Conservation (phyloP, 2,888 invertebrate species). For the Periphyllus acericola region DNA sequence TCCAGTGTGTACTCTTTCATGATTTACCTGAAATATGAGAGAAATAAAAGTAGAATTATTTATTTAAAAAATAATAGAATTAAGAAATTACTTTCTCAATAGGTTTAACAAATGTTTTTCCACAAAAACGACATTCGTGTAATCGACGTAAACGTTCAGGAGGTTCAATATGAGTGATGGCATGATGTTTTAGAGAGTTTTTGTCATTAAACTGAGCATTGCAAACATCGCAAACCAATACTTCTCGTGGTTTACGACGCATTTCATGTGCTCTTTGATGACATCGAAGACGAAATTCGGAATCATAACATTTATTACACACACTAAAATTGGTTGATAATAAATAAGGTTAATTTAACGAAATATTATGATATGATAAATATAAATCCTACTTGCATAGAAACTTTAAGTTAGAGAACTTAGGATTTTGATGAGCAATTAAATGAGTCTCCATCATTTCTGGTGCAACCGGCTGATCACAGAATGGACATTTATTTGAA, state of each 20-base stretch:
- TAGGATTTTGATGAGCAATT: constrained; percentile 57
- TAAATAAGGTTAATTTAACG: constrained; percentile 20
- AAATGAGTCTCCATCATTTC: constrained; percentile 60
- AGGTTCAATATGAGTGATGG: constrained; percentile 57
- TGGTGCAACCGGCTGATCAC: constrained; percentile 57
- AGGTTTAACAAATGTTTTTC: constrained; percentile 58
- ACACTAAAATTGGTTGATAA: constrained; percentile 42
- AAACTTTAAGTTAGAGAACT: constrained; percentile 56
- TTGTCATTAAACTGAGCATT: constrained; percentile 55
- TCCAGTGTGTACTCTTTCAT: constrained; percentile 61
- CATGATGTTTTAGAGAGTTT: constrained; percentile 59
- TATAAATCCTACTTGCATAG: constrained; percentile 48
- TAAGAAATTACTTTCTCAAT: constrained; percentile 53
- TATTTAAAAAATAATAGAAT: not conserved
- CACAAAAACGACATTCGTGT: constrained; percentile 56
- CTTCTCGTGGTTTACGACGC: constrained; percentile 56
- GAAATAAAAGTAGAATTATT: not conserved
- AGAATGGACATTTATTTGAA: constrained; percentile 57
- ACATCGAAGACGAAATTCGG: constrained; percentile 54
- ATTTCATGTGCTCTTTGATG: constrained; percentile 59
- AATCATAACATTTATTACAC: constrained; percentile 60
- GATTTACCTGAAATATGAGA: constrained; percentile 40
- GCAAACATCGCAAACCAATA: constrained; percentile 45
- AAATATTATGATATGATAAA: not conserved
- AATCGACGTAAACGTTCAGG: constrained; percentile 57